phyloP scores from a whole-genome alignment of 2,797 vertebrate species.

The Macroramphosus scolopax region DNA sequence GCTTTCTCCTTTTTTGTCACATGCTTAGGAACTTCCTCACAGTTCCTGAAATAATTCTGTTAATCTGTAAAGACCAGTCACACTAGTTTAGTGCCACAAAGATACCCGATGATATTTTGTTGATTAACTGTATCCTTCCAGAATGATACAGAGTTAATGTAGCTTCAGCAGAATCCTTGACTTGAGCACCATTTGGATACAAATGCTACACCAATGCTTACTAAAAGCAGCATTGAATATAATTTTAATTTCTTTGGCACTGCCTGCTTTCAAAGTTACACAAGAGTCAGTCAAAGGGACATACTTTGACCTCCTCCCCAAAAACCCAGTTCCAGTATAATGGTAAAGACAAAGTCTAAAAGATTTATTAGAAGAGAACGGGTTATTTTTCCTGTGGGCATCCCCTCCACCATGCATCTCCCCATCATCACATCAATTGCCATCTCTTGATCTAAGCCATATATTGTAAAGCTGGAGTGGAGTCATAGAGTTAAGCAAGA shows the following conservation, averaged over 20 bases:
- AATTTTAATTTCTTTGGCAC: too few relatives aligned
- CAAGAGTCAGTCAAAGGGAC: conserved; percentile 36
- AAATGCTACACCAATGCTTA: too few relatives aligned
- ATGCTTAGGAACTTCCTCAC: conserved; percentile 53
- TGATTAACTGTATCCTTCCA: too few relatives aligned
- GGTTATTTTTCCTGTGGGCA: conserved; percentile 29
- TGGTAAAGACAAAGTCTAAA: conserved; percentile 45
- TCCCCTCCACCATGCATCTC: conserved; percentile 19
- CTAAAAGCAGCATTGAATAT: too few relatives aligned
- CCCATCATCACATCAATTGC: conserved; percentile 28
- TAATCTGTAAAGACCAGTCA: too few relatives aligned
- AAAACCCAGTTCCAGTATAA: conserved; percentile 18
- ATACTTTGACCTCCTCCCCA: conserved; percentile 21
- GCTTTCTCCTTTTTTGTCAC: conserved; percentile 34
- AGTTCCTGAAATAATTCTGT: too few relatives aligned
- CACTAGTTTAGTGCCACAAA: too few relatives aligned
- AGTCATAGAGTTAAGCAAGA: neutral
- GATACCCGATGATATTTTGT: too few relatives aligned
- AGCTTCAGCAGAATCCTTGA: too few relatives aligned
- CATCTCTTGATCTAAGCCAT: conserved; percentile 43
- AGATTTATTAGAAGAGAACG: conserved; percentile 47
- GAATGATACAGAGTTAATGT: too few relatives aligned
- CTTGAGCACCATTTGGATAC: too few relatives aligned
- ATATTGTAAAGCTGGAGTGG: conserved; percentile 1
- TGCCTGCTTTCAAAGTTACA: too few relatives aligned